Percentiles rank a stretch among this genome's conserved stretches.
Conservation (phyloP, 2,113 vertebrate species). For the Pachypanchax playfairii region DNA sequence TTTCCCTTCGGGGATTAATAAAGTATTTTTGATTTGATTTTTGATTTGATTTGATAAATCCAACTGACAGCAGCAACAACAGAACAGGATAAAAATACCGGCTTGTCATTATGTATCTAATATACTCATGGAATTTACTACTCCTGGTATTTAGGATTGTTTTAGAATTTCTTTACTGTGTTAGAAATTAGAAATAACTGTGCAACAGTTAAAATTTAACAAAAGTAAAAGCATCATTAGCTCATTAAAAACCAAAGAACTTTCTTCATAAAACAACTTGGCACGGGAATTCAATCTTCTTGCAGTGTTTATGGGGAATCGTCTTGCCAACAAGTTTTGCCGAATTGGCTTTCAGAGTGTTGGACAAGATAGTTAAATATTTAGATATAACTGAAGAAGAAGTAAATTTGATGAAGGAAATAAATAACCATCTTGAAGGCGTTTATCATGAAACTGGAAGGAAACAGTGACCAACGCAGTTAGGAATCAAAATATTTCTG, state of each 20-base stretch:
- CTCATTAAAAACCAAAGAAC: neutral
- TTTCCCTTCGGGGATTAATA: too few relatives aligned
- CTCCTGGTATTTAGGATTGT: too few relatives aligned
- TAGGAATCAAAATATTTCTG: slow-evolving; percentile 7
- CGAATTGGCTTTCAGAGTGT: slow-evolving; percentile 26
- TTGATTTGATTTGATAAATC: too few relatives aligned
- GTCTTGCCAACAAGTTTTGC: slow-evolving; percentile 14
- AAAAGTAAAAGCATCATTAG: neutral
- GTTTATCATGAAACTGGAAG: slow-evolving; percentile 15
- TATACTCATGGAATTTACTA: too few relatives aligned
- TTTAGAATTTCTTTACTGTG: too few relatives aligned
- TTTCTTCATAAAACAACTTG: slow-evolving; percentile 8
- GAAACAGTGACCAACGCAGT: neutral
- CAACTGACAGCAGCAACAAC: too few relatives aligned
- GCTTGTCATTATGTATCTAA: too few relatives aligned
- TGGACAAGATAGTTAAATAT: slow-evolving; percentile 43
- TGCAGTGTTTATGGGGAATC: slow-evolving; percentile 21
- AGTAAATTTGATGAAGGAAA: slow-evolving; percentile 15
- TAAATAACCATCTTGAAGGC: slow-evolving; percentile 4
- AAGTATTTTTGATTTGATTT: too few relatives aligned
- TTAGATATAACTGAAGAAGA: slow-evolving; percentile 26
- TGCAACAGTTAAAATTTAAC: too few relatives aligned
- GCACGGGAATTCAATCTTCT: slow-evolving; percentile 1
- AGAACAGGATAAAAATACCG: too few relatives aligned
- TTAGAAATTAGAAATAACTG: too few relatives aligned